Percentiles rank a stretch among this genome's conserved stretches.
Conservation (phyloP, 2,113 vertebrate species). For the Vicugna pacos region DNA sequence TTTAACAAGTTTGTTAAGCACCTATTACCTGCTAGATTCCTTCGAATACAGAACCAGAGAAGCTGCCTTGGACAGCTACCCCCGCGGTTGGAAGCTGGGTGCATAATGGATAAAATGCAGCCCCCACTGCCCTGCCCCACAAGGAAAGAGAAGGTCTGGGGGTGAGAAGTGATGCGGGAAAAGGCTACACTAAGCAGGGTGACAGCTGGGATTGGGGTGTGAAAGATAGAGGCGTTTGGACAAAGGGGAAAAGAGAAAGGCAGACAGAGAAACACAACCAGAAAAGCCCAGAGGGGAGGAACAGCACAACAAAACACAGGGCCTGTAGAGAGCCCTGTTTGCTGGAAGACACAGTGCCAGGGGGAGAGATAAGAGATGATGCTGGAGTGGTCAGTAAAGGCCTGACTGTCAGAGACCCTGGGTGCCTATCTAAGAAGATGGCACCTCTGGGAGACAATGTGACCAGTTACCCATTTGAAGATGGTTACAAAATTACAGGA, state of each 20-base stretch:
- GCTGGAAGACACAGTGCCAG: rapidly evolving
- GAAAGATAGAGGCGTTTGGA: neutral
- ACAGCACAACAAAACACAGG: neutral
- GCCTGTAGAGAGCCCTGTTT: no score
- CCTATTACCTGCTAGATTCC: neutral
- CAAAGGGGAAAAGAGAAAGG: neutral
- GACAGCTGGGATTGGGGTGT: neutral
- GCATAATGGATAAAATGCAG: neutral
- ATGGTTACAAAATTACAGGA: neutral
- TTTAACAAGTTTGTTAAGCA: neutral
- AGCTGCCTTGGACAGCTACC: neutral
- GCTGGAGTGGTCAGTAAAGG: neutral
- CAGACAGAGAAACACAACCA: neutral
- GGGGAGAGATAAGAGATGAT: rapidly evolving
- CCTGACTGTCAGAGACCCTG: neutral
- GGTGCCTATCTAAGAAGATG: neutral
- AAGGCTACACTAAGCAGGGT: neutral
- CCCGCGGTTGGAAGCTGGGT: neutral
- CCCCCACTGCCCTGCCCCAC: neutral
- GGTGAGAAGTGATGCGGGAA: neutral
- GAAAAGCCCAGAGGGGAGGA: neutral
- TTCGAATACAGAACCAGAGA: neutral
- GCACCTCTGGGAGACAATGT: neutral
- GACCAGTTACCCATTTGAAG: neutral
- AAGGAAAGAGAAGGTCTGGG: neutral